Evolutionary conservation across 2,888 invertebrate species (phyloP), one percentile per base, ranked within the genome.

Genomic region (Chesias legatella): DNA sequence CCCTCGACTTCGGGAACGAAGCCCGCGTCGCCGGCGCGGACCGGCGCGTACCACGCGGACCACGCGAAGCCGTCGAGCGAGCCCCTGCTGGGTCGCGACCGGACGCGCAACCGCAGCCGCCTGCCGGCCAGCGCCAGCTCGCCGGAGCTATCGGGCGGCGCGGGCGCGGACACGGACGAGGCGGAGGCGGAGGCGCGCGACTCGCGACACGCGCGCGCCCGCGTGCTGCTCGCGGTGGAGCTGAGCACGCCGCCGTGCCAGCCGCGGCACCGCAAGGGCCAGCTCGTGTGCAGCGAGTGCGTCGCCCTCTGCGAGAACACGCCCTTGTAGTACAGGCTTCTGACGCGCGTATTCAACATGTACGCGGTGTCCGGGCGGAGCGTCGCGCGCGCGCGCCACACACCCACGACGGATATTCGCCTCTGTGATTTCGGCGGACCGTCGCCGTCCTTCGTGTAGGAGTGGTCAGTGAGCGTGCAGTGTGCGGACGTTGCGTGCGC

Each of bases 291-390:
- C 63, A 70, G 68, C 26, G 73, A 71, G 56, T 73, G 77, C 60
- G 67, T 62, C 38, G 48, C 55, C 24, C 59, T 70, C 43, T 71
- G 73, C 60, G 72, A 62, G 59, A 59, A 54, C 46, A 60, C 74
- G 57, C 79, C 75, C 60, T 80, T 79, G 86, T 86, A 82, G 85
- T 86, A 79, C 67, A 73, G 80, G 77, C 83, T 84, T 42, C 60
- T 84, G 56, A 86, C 88, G 75, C 85, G 86, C 67, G 88, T 89
- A 33, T 80, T 82, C 52, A 84, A 83, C 63, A 69, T 88, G 51
- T 90, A 88, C 73, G 79, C 86, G 48, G 67, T 89, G 54, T 68
- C 80, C 32, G 75, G 76, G 27, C 58, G 57, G 37, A 51, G 53
- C 29, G 53, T 53, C 45, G 51, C n/a, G n/a, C n/a, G n/a, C n/a